Base-by-base conservation (phyloP, 2,113 vertebrate genomes). In the Melanotaenia duboulayi region DNA sequence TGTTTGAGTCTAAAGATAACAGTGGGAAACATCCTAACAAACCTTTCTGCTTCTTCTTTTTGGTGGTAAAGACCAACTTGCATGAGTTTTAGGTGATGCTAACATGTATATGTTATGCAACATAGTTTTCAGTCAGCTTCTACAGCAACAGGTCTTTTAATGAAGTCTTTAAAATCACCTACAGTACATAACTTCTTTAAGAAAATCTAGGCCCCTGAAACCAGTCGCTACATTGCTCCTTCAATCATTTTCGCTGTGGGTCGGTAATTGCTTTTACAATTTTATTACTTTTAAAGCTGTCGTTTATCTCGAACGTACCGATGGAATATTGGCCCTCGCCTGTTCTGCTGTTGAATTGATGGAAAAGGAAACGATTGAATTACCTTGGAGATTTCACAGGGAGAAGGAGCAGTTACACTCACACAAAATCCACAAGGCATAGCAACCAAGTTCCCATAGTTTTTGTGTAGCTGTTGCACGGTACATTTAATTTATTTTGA, bases 231-330 rank as follows among this genome's bases (percentile, higher is more conserved):
- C 80, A 87, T 87, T 90, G 82, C 87, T 87, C 72, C 71, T 87
- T 73, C 73, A 83, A 70, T 88, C 86, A 86, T 74, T 84, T 89
- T 84, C 65, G 64, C 83, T 55, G 40, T 82, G 71, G 72, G 80
- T 86, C 44, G 54, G 87, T 91, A 93, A 94, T 93, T 93, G 89
- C 86, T 89, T 94, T 89, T 85, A 88, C 85, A 87, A 64, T 85
- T 89, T 82, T 91, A 91, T 93, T 90, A 90, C 86, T 92, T 92
- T 91, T 88, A 89, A 91, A 92, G 87, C 78, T 81, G 54, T 74
- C 69, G 65, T 90, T 92, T 93, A 92, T 93, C 90, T 88, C 64
- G 11, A 63, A 72, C 52, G 69, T 49, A 76, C 83, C 87, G 84
- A 83, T 90, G 90, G 84, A 91, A 90, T 90, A 91, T 90, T 82